phyloP scores from a whole-genome alignment of 2,113 vertebrate species.

The Callospermophilus lateralis region DNA sequence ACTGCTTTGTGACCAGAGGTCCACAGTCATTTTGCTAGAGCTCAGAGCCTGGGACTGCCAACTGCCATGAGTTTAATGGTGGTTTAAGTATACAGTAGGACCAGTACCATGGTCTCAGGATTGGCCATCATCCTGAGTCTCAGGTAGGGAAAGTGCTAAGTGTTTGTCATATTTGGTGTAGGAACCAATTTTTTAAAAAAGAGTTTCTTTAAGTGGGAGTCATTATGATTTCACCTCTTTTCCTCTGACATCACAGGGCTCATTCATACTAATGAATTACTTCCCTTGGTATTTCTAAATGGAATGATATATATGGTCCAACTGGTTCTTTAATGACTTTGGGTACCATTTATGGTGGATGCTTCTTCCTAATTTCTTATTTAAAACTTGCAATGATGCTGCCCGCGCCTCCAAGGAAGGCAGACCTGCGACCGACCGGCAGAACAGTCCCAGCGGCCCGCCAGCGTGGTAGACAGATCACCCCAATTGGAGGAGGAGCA shows the following conservation, averaged over 20 bases:
- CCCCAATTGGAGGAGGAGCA: no score
- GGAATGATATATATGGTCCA: not conserved
- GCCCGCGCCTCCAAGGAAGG: no score
- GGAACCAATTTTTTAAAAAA: not conserved
- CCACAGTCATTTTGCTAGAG: not conserved
- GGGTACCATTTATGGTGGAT: not conserved
- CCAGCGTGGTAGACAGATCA: no score
- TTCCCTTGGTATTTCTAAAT: slow-evolving; percentile 4
- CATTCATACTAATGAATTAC: slow-evolving; percentile 2
- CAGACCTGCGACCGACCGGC: no score
- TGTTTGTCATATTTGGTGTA: not conserved
- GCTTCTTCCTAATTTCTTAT: not conserved
- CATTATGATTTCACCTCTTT: not conserved
- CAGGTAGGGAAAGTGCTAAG: not conserved
- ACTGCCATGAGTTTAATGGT: not conserved
- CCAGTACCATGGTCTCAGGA: not conserved
- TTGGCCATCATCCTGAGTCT: not conserved
- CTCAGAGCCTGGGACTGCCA: not conserved
- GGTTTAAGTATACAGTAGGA: not conserved
- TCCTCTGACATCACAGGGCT: not conserved
- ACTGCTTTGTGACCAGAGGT: not conserved
- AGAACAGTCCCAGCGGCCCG: no score
- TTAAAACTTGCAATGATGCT: not conserved
- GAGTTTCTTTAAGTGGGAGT: not conserved
- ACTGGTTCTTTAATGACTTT: not conserved